phyloP scores from a whole-genome alignment of 2,888 invertebrate species.

The Taphrorychus bicolor region DNA sequence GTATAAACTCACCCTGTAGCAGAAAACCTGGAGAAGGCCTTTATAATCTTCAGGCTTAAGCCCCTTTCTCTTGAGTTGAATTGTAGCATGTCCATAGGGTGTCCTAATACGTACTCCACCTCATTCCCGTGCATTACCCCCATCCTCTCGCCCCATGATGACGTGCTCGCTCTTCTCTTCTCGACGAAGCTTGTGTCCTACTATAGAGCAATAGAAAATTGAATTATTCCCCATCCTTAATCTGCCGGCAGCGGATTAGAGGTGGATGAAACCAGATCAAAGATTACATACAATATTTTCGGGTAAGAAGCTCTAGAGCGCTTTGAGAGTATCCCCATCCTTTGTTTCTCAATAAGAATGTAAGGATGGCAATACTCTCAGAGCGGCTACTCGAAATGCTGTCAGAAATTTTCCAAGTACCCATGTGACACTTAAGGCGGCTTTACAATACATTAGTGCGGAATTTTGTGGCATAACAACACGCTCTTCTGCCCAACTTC shows the following conservation, averaged over 20 bases:
- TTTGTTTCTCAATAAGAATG: too few relatives aligned
- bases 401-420: slow-evolving; percentile 31
- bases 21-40: slow-evolving; percentile 91
- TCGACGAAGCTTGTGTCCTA: slow-evolving; percentile 6
- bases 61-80: slow-evolving; percentile 88
- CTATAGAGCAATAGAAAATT: not conserved
- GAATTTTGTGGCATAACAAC: slow-evolving; percentile 30
- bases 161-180: slow-evolving; percentile 86
- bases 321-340: too few relatives aligned
- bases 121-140: slow-evolving; percentile 99
- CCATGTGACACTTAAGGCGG: slow-evolving; percentile 23
- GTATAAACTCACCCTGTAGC: slow-evolving; percentile 82
- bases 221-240: not conserved
- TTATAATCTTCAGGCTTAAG: slow-evolving; percentile 90
- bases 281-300: too few relatives aligned
- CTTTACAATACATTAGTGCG: slow-evolving; percentile 31
- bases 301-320: too few relatives aligned
- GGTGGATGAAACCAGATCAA: slow-evolving; percentile 5
- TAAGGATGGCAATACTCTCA: too few relatives aligned
- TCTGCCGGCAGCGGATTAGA: not conserved
- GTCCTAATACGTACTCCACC: slow-evolving; percentile 97
- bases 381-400: too few relatives aligned
- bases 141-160: slow-evolving; percentile 99
- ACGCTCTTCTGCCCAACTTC: slow-evolving; percentile 23
- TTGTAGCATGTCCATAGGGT: slow-evolving; percentile 86